Evolutionary conservation across 2,113 vertebrate species (phyloP).

Genomic region (Limanda limanda): DNA sequence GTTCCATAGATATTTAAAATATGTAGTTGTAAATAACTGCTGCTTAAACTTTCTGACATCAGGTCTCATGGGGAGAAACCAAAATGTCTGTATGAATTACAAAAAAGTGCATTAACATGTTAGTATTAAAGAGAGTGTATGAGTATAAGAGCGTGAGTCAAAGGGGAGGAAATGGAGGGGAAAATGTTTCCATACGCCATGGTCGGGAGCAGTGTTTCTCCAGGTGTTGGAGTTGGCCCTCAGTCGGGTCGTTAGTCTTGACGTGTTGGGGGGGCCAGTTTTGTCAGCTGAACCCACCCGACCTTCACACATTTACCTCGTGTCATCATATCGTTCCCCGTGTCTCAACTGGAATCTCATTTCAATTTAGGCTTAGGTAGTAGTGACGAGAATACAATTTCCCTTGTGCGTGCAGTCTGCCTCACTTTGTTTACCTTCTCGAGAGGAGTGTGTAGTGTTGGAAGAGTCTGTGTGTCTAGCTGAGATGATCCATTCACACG

Average conservation of each 20-base stretch:
- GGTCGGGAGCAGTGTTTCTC: slow-evolving; percentile 77
- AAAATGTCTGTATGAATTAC: slow-evolving; percentile 24
- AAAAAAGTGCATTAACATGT: slow-evolving; percentile 25
- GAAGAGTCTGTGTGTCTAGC: neutral
- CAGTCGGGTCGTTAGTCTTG: slow-evolving; percentile 42
- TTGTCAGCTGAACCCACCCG: slow-evolving; percentile 40
- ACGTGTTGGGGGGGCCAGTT: slow-evolving; percentile 40
- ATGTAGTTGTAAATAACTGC: neutral
- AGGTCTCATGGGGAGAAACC: slow-evolving; percentile 1
- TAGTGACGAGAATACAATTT: slow-evolving; percentile 19
- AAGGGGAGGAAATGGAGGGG: slow-evolving; percentile 58
- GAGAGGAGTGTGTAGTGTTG: slow-evolving; percentile 24
- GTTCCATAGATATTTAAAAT: neutral
- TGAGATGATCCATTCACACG: slow-evolving; percentile 9
- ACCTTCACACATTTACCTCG: slow-evolving; percentile 40
- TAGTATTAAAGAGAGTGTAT: slow-evolving; percentile 42
- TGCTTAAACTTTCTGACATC: neutral
- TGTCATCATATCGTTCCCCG: neutral
- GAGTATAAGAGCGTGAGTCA: slow-evolving; percentile 38
- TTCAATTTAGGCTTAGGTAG: slow-evolving; percentile 7
- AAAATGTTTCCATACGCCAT: slow-evolving; percentile 74
- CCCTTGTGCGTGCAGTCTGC: slow-evolving; percentile 18
- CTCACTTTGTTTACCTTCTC: slow-evolving; percentile 13
- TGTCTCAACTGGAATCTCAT: slow-evolving; percentile 19
- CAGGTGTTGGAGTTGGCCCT: slow-evolving; percentile 74